A percentile compares a stretch with the other conserved stretches of the same genome.
Conservation (phyloP, 1,140 invertebrate species). For the Halictus rubicundus region DNA sequence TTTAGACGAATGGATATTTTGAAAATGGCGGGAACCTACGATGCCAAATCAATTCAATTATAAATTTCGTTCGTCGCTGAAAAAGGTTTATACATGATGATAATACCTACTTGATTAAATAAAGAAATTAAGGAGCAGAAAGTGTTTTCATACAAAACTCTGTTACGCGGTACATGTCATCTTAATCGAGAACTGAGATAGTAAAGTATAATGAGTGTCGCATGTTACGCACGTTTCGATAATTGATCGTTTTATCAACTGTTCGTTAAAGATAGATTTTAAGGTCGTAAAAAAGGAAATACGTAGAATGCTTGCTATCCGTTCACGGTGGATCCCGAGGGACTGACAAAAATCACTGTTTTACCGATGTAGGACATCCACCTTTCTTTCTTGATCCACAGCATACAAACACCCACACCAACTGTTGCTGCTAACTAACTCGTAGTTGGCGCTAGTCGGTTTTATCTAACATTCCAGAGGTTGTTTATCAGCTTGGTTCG, state of each 20-base stretch:
- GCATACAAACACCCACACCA: conserved; percentile 16
- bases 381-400: conserved; percentile 26
- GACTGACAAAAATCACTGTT: conserved; percentile 40
- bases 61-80: too few relatives aligned
- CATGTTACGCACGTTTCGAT: not conserved
- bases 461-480: conserved; percentile 76
- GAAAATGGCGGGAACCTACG: too few relatives aligned
- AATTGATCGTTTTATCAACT: not conserved
- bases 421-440: conserved; percentile 46
- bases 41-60: too few relatives aligned
- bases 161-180: too few relatives aligned
- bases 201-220: too few relatives aligned
- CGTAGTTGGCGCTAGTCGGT: conserved; percentile 60
- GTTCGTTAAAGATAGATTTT: not conserved
- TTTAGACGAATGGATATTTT: too few relatives aligned
- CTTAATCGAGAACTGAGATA: too few relatives aligned
- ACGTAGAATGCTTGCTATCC: conserved; percentile 40
- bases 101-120: too few relatives aligned
- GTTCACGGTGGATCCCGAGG: conserved; percentile 29
- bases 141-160: too few relatives aligned
- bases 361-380: conserved; percentile 34
- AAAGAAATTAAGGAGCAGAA: too few relatives aligned
- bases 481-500: conserved; percentile 70
- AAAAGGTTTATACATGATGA: too few relatives aligned
- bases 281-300: not conserved